These are phyloP conservation scores for Numida meleagris DNA, from an alignment of 2,113 vertebrate species.

Conservation along the genomic window DNA sequence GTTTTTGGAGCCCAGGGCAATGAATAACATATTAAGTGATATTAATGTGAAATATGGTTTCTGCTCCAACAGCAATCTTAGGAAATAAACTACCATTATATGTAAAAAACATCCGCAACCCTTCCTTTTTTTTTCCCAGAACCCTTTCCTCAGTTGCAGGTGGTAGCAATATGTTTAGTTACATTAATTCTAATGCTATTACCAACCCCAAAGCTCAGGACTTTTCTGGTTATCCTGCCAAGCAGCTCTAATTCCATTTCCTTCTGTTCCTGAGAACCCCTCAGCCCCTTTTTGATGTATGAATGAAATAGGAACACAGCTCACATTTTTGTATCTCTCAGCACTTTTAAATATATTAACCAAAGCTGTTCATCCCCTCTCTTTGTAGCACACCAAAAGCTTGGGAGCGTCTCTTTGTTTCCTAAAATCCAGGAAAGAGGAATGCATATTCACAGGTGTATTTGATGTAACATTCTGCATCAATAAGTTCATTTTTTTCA, in stretches of 20 bases:
- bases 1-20: conserved; percentile 49
- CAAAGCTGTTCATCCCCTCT: not conserved
- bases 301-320: not conserved
- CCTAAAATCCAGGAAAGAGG: conserved; percentile 6
- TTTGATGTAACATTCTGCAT: conserved; percentile 49
- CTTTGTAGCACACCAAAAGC: not conserved
- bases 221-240: not conserved
- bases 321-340: not conserved
- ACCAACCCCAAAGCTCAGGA: not conserved
- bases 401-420: conserved; percentile 23
- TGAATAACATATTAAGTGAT: conserved; percentile 70
- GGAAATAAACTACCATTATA: conserved; percentile 42
- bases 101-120: conserved; percentile 23
- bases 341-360: conserved; percentile 29
- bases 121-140: not conserved
- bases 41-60: conserved; percentile 68
- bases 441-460: not conserved
- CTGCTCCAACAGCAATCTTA: conserved; percentile 51
- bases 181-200: conserved; percentile 4
- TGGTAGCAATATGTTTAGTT: not conserved
- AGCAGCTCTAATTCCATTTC: not conserved
- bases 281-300: not conserved
- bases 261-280: not conserved
- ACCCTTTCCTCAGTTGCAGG: not conserved
- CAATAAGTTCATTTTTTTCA: conserved; percentile 49